Percentiles rank a stretch among this genome's conserved stretches.
These are phyloP conservation scores for Aproaerema taeniolella DNA, from an alignment of 2,888 invertebrate species.

Conservation along the genomic window DNA sequence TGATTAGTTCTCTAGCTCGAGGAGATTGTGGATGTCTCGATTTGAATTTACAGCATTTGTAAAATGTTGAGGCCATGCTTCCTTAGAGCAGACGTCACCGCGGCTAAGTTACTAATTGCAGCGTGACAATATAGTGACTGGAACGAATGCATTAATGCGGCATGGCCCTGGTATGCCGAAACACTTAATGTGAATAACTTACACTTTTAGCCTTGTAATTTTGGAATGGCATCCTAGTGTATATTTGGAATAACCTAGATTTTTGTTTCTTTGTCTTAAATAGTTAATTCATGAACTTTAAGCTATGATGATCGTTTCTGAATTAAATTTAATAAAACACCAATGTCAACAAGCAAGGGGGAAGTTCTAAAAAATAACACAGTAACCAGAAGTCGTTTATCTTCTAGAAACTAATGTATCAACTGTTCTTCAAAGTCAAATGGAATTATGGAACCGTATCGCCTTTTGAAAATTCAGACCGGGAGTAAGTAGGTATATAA, in stretches of 20 bases:
- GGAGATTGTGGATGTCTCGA: constrained; percentile 48
- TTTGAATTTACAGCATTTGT: constrained; percentile 51
- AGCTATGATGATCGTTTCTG: no score
- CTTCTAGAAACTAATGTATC: no score
- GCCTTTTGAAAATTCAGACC: no score
- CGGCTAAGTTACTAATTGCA: no score
- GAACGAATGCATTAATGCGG: constrained; percentile 46
- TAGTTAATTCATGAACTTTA: no score
- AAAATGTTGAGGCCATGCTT: constrained; percentile 51
- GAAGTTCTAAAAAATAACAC: no score
- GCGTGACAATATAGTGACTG: constrained; percentile 18
- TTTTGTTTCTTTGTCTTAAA: not conserved
- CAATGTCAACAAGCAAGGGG: no score
- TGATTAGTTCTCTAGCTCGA: constrained; percentile 52
- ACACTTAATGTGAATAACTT: constrained; percentile 45
- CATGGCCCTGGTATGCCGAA: constrained; percentile 44
- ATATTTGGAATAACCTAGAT: not conserved
- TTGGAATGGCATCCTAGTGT: not conserved
- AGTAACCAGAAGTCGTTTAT: no score
- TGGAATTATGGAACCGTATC: no score
- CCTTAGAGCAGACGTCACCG: constrained; percentile 42
- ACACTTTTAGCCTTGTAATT: constrained; percentile 31
- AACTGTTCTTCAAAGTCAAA: no score
- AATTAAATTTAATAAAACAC: no score
- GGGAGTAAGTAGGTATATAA: no score